Base-by-base conservation (phyloP, 1,140 invertebrate genomes). In the Drosophila parvula region DNA sequence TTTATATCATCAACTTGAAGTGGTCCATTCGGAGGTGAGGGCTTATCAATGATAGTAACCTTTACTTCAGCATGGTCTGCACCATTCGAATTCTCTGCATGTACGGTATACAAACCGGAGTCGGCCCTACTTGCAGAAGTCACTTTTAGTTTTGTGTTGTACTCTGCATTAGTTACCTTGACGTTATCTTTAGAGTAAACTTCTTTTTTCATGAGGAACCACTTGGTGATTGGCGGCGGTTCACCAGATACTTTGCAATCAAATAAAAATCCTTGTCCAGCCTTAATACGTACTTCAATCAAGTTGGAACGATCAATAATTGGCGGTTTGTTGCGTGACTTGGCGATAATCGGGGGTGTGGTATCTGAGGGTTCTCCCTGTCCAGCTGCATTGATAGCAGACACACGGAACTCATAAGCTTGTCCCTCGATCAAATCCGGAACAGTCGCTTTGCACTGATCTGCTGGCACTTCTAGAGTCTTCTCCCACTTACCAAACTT, bases 401-500 rank as follows among this genome's bases (percentile, higher is more conserved):
- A 94, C 0, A 99, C 98, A 32, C 98, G 94, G 94, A 97, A 98
- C 91, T 98, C 96, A 85, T 98, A 98, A 0, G 95, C 94, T 90
- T 98, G 96, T 28, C 98, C 98, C 93, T 98, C 97, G 27, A 96
- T 95, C 9, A 99, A 93, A 92, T 98, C 96, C 0, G 96, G 96
- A 18, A 99, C 97, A 43, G 96, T 97, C 22, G 96, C 97, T 56
- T 94, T 95, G n/a, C 96, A 96, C 81, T 95, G 93, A 78, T 95
- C 94, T 10, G 96, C 96, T 6, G 97, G 97, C 10, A 96, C 95
- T 65, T 92, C 85, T 5, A 91, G 16, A 1, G 91, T 80, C 36
- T 91, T 98, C 90, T 98, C 97, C 98, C 98, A 99, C 81, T 97
- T 95, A 18, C 97, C 97, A 86, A 96, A 97, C 91, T 98, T 98